These are phyloP conservation scores for Ceramica pisi DNA, from an alignment of 2,888 invertebrate species.

Conservation along the genomic window DNA sequence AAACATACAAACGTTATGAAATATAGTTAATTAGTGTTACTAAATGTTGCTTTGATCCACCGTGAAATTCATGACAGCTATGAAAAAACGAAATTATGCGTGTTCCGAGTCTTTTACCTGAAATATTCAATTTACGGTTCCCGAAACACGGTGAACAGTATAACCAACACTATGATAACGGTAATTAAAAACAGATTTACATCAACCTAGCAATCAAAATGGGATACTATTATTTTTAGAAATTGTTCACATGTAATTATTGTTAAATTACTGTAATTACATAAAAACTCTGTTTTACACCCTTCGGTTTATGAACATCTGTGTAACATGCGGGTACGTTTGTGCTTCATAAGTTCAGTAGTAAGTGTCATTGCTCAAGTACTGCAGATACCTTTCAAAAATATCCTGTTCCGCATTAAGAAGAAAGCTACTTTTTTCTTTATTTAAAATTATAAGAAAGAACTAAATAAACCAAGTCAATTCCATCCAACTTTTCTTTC, in stretches of 20 bases:
- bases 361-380: neutral
- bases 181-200: slow-evolving; percentile 77
- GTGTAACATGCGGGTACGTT: no score
- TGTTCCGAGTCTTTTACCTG: slow-evolving; percentile 18
- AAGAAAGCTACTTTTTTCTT: neutral
- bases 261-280: slow-evolving; percentile 16
- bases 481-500: slow-evolving; percentile 31
- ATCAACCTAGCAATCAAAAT: slow-evolving; percentile 58
- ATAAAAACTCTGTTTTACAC: neutral
- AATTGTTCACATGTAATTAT: slow-evolving; percentile 45
- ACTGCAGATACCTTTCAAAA: neutral
- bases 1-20: slow-evolving; percentile 1
- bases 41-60: slow-evolving; percentile 27
- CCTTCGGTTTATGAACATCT: neutral
- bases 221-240: slow-evolving; percentile 30
- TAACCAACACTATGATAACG: slow-evolving; percentile 41
- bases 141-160: slow-evolving; percentile 32
- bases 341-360: neutral
- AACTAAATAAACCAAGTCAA: slow-evolving; percentile 30
- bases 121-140: slow-evolving; percentile 59
- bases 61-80: slow-evolving; percentile 28
- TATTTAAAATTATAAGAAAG: neutral
- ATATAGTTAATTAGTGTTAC: neutral
- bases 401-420: neutral
- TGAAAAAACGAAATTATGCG: slow-evolving; percentile 32